Percentiles rank a stretch among this genome's conserved stretches.
Evolutionary conservation across 2,797 vertebrate genomes (phyloP).

Genomic region (Rhadinocentrus ornatus): DNA sequence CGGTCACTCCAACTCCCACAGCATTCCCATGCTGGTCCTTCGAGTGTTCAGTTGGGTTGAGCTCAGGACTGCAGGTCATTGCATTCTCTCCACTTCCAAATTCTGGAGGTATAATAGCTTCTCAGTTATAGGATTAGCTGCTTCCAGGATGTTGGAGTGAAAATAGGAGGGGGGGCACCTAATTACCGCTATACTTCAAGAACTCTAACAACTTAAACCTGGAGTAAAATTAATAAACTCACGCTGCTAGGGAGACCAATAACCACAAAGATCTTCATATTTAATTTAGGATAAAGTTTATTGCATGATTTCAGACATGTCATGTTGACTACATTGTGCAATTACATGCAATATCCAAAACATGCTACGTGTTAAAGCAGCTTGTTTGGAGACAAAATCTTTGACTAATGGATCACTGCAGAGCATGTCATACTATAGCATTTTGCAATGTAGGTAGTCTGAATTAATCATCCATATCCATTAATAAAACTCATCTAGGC

Average conservation of each 20-base stretch:
- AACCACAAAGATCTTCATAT: neutral
- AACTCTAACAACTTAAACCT: neutral
- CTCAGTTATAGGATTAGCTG: no score
- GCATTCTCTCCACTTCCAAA: no score
- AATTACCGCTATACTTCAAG: no score
- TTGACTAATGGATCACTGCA: slow-evolving; percentile 17
- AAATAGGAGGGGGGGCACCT: no score
- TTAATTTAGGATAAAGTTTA: slow-evolving; percentile 15
- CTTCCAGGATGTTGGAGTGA: no score
- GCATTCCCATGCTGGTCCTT: no score
- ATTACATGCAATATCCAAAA: slow-evolving; percentile 60
- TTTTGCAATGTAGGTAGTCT: slow-evolving; percentile 5
- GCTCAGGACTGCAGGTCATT: no score
- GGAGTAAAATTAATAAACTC: neutral
- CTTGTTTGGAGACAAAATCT: slow-evolving; percentile 17
- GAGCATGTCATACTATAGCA: slow-evolving; percentile 8
- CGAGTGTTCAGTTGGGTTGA: no score
- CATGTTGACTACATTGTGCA: slow-evolving; percentile 53
- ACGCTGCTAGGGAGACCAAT: neutral
- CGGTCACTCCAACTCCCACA: no score
- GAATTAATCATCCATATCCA: slow-evolving; percentile 15
- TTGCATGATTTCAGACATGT: slow-evolving; percentile 42
- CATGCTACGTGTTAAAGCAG: slow-evolving; percentile 39
- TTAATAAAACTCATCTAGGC: neutral
- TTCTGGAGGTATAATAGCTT: no score